These are phyloP conservation scores for Tragulus kanchil DNA, from an alignment of 2,113 vertebrate genomes.

Conservation along the genomic window DNA sequence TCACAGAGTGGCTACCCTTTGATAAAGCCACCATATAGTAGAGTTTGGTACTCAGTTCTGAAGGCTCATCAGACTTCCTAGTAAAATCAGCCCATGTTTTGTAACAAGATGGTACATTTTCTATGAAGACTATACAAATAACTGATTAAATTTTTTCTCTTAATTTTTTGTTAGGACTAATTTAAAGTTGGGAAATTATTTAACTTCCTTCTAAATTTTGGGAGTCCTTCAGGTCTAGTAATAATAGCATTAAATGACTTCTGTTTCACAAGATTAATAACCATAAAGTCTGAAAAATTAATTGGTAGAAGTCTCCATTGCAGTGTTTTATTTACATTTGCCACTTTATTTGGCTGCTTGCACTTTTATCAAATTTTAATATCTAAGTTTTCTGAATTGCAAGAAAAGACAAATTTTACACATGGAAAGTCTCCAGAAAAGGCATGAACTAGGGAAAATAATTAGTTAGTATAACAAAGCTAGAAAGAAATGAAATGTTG, in stretches of 20 bases:
- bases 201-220: background rate
- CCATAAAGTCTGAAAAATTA: background rate
- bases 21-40: background rate
- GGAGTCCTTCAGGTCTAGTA: background rate
- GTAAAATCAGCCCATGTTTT: background rate
- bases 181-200: background rate
- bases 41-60: background rate
- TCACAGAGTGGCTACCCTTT: background rate
- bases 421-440: background rate
- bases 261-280: constrained; percentile 19
- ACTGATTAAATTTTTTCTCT: background rate
- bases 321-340: background rate
- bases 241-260: background rate
- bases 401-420: constrained; percentile 34
- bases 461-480: background rate
- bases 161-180: background rate
- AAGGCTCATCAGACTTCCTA: background rate
- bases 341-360: background rate
- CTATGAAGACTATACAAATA: background rate
- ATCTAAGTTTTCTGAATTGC: background rate
- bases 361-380: constrained; percentile 58
- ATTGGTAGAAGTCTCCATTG: background rate
- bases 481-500: background rate
- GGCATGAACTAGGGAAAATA: background rate
- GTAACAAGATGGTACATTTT: background rate